Evolutionary conservation across 1,140 invertebrate genomes (phyloP).

Genomic region (Drosophila bocki): DNA sequence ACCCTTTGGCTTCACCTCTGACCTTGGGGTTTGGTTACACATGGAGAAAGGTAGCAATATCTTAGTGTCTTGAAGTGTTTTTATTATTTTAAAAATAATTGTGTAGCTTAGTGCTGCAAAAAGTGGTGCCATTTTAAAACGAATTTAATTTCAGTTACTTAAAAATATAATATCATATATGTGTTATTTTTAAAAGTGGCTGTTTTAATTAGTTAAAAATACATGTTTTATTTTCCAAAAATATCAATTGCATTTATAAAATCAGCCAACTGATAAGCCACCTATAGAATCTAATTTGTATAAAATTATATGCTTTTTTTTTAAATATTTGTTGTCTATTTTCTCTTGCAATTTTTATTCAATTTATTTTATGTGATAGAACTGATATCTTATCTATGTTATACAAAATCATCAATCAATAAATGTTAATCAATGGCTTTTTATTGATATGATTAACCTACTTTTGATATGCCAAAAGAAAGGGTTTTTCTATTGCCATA

Average conservation of each 20-base stretch:
- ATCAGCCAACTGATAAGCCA: not conserved
- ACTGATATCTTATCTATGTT: not conserved
- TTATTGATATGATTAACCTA: not conserved
- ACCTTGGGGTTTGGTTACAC: slow-evolving; percentile 8
- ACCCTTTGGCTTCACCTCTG: slow-evolving; percentile 20
- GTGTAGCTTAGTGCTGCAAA: not conserved
- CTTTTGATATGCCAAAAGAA: not conserved
- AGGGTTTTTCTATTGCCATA: not conserved
- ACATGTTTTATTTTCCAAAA: not conserved
- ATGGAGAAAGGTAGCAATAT: not conserved
- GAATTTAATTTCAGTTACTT: no score
- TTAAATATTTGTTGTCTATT: not conserved
- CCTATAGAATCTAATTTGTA: not conserved
- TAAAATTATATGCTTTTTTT: not conserved
- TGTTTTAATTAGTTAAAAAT: not conserved
- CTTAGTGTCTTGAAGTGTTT: not conserved
- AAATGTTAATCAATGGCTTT: not conserved
- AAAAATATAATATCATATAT: no score
- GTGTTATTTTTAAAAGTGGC: not conserved
- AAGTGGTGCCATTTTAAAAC: not conserved
- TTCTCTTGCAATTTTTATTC: fast-evolving
- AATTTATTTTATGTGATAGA: not conserved
- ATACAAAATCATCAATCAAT: not conserved
- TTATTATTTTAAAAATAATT: not conserved
- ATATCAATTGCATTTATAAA: not conserved